These are phyloP conservation scores for Mus spretus DNA, from an alignment of 2,797 vertebrate genomes.

Conservation along the genomic window DNA sequence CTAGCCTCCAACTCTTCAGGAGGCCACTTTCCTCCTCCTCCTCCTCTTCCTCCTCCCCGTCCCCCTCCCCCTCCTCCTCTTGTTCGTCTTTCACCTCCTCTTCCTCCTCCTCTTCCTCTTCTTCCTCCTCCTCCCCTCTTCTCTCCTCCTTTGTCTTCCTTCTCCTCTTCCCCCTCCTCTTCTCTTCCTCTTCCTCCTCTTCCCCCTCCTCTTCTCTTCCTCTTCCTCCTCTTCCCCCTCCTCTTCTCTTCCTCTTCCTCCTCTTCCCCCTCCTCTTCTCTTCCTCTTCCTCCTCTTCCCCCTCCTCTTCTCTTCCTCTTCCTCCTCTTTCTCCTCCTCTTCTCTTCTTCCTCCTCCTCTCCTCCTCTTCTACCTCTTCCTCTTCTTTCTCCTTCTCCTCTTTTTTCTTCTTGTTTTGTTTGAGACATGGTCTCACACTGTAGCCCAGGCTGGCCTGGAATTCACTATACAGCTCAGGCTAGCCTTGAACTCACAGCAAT, in stretches of 20 bases:
- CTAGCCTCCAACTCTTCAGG: background rate
- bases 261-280: too few species aligned
- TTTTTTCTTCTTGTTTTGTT: background rate
- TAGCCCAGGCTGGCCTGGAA: slow-evolving; percentile 51
- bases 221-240: too few species aligned
- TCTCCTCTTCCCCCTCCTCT: too few species aligned
- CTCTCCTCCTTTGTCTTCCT: too few species aligned
- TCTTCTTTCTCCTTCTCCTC: background rate
- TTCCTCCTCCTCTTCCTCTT: too few species aligned
- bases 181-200: background rate
- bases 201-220: too few species aligned
- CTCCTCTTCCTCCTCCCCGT: accelerated
- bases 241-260: too few species aligned
- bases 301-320: too few species aligned
- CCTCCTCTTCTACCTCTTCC: background rate
- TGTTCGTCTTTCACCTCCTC: accelerated
- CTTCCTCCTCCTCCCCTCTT: background rate
- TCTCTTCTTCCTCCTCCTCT: background rate
- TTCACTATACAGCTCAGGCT: slow-evolving; percentile 25
- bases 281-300: background rate
- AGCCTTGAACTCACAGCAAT: slow-evolving; percentile 28
- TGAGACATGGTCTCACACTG: slow-evolving; percentile 31
- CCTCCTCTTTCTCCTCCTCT: too few species aligned
- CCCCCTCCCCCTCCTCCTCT: accelerated
- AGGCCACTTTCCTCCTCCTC: too few species aligned